Base-by-base conservation (phyloP, 2,888 invertebrate genomes). In the Agrilus mali region DNA sequence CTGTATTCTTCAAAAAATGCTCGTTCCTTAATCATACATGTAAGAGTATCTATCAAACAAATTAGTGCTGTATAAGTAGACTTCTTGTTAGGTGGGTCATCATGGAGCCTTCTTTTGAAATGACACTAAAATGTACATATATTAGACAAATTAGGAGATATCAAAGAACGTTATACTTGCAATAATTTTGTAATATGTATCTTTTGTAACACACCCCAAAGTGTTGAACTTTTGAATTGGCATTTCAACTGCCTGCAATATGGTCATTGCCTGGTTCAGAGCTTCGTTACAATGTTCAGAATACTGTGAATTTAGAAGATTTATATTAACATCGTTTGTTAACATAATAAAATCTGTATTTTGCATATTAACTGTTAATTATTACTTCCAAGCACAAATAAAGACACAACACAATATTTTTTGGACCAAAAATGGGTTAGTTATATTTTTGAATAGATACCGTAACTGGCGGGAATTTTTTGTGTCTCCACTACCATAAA, bases 21-120 rank as follows among this genome's bases (percentile, higher is more conserved):
- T 31, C 34, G 41, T 33, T 33, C 40, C 15, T 45, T 36, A 7
- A 49, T 34, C 38, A 46, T 35, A 36, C 40, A 43, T 13, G 49
- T 47, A 12, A 49, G 15, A 1, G 43, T 37, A 37, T 49, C 49
- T 5, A 22, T 27, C 8, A 43, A 7, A 10, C 38, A 20, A 27
- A 35, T 16, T 2, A 36, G 4, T n/a, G 36, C 14, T 5, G 14
- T 27, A 27, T 10, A 27, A 27, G 27, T 27, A 27, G 27, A 27
- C 27, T 27, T 8, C 10, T 27, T 27, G 10, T 10, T 22, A 4
- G 7, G 4, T 13, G 37, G 16, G 10, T 15, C 2, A 8, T 13
- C 13, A n/a, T 42, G 22, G 13, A 31, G 15, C 6, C 34, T 40
- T 13, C 8, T 12, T 13, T 40, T 31, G 7, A 39, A 17, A 5